Base-by-base conservation (phyloP, 2,888 invertebrate species). In the Synanthedon myopaeformis region DNA sequence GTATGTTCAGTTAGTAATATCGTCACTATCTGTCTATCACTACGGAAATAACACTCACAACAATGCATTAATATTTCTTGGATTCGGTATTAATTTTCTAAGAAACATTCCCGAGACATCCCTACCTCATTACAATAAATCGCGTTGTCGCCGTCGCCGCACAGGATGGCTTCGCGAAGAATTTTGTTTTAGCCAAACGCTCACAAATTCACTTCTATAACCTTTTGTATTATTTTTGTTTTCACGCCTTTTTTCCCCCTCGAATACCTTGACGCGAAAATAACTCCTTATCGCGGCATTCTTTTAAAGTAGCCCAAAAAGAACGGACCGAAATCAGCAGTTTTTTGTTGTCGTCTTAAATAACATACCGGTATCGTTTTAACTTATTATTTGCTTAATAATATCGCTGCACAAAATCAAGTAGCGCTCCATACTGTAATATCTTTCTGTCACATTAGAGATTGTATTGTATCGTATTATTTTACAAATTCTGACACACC, bases 191-290 rank as follows among this genome's bases (percentile, higher is more conserved):
- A 82, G 75, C 77, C 85, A 79, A 85, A 85, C 84, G 82, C 81
- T 86, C 86, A 87, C 86, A 87, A 87, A 87, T 87, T 87, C 86
- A 85, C 81, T 74, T 82, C 82, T 83, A 82, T 75, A 77, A 76
- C 74, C 70, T 86, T 86, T 86, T 86, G 81, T 83, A 76, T 83
- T 84, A 83, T 86, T 87, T 87, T 81, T 71, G 81, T 85, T 86
- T 87, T 87, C 85, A 86, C 86, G 86, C 86, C 82, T 86, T 87
- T 86, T 87, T 35, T 86, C 80, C 75, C 80, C 72, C 74, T 69
- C 77, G 79, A 77, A 85, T 85, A 81, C 84, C 74, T 78, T 79
- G 81, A 83, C 77, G 82, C 84, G 74, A 85, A 86, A 84, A 86
- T 85, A 86, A 83, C 82, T 82, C 76, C 82, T 85, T 84, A 85